These are phyloP conservation scores for Cyphomyrus plagiostoma DNA, from an alignment of 2,113 vertebrate species.

Conservation along the genomic window DNA sequence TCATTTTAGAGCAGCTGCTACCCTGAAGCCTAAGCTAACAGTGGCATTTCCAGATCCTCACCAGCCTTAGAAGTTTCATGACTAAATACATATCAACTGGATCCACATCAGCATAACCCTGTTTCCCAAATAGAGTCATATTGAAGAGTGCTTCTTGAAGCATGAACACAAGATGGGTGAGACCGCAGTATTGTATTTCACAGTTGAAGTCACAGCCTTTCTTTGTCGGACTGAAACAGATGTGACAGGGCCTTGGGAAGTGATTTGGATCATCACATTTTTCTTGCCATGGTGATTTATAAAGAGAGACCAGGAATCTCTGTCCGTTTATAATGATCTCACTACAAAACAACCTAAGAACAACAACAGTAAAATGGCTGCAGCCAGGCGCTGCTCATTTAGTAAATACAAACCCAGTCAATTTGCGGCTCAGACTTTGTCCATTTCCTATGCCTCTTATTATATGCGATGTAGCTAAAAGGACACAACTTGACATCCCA, in stretches of 20 bases:
- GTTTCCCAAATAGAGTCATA: background rate
- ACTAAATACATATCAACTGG: background rate
- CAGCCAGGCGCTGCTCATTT: background rate
- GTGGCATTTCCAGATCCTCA: background rate
- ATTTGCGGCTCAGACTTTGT: background rate
- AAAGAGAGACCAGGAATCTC: background rate
- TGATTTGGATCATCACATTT: background rate
- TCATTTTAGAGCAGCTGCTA: background rate
- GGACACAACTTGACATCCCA: background rate
- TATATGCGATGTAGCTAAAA: slow-evolving; percentile 15
- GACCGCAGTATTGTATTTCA: background rate
- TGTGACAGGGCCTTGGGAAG: background rate
- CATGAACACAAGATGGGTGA: background rate
- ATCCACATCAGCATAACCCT: background rate
- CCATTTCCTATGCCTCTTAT: background rate
- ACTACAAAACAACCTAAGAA: background rate
- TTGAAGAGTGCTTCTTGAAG: background rate
- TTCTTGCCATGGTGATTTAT: background rate
- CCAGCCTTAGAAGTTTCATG: background rate
- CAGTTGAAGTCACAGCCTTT: slow-evolving; percentile 3
- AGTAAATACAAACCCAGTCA: background rate
- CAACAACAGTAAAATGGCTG: background rate
- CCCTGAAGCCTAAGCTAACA: background rate
- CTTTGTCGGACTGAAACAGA: background rate
- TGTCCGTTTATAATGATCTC: background rate